These are phyloP conservation scores for Sesia apiformis DNA, from an alignment of 2,888 invertebrate species.

Conservation along the genomic window DNA sequence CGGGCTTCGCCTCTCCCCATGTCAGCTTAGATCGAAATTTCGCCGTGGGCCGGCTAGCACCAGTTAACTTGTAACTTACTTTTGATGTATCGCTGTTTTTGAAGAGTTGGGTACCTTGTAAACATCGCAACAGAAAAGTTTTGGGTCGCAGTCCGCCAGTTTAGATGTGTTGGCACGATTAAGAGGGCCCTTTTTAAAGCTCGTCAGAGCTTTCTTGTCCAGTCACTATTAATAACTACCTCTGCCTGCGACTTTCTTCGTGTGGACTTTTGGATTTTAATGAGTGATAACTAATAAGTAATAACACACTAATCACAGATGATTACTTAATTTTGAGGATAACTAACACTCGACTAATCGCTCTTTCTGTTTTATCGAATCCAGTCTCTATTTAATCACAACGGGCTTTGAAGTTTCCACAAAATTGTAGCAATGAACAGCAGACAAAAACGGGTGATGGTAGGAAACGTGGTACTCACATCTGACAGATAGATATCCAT, in stretches of 20 bases:
- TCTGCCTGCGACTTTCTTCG: background rate
- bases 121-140: slow-evolving; percentile 53
- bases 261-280: no score
- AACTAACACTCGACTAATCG: no score
- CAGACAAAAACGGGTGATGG: no score
- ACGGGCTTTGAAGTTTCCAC: no score
- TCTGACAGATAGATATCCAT: no score
- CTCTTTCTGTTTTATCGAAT: no score
- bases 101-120: slow-evolving; percentile 52
- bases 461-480: no score
- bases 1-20: slow-evolving; percentile 30
- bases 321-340: no score
- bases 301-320: no score
- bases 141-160: slow-evolving; percentile 36
- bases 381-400: no score
- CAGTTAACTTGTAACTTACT: slow-evolving; percentile 65
- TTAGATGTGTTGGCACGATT: slow-evolving; percentile 31
- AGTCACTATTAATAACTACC: slow-evolving; percentile 7
- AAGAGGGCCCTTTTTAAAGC: slow-evolving; percentile 16
- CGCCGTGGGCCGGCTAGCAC: slow-evolving; percentile 38
- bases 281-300: no score
- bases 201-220: slow-evolving; percentile 2
- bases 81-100: slow-evolving; percentile 70
- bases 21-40: slow-evolving; percentile 55
- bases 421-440: no score